phyloP scores from a whole-genome alignment of 2,888 invertebrate genomes.

The Gortyna flavago region DNA sequence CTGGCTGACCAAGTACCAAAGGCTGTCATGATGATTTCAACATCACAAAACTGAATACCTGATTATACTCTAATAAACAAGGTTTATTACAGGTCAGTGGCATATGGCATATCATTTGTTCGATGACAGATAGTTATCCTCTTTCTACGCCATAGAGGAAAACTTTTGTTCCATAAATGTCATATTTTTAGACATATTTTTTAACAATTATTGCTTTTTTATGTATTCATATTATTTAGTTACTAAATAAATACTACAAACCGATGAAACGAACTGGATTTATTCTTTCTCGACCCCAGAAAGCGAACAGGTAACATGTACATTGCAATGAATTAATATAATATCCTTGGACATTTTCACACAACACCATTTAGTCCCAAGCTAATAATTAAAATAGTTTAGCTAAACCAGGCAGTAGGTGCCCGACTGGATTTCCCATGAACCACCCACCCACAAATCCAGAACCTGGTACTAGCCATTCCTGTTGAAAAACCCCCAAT shows the following conservation, averaged over 20 bases:
- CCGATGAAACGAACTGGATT: conserved; percentile 45
- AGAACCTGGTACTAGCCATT: neutral
- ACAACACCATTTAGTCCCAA: no score
- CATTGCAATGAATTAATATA: neutral
- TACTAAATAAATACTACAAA: conserved; percentile 16
- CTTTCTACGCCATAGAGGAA: neutral
- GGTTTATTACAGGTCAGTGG: no score
- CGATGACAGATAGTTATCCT: conserved; percentile 2
- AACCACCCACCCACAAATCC: neutral
- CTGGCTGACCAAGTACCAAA: no score
- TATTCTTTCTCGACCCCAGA: neutral
- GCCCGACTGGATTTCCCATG: neutral
- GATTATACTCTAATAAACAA: no score
- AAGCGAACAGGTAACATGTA: conserved; percentile 32
- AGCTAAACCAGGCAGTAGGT: neutral
- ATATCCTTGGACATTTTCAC: no score
- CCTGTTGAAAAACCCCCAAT: neutral
- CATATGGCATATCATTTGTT: neutral
- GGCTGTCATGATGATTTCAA: no score
- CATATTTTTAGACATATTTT: conserved; percentile 8
- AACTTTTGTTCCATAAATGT: conserved; percentile 15
- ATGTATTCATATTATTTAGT: conserved; percentile 1
- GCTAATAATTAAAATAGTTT: no score
- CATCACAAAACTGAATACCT: no score
- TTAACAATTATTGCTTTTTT: neutral